A percentile compares a stretch with the other conserved stretches of the same genome.
phyloP scores from a whole-genome alignment of 2,888 invertebrate species.

The Druceiella hillmani region DNA sequence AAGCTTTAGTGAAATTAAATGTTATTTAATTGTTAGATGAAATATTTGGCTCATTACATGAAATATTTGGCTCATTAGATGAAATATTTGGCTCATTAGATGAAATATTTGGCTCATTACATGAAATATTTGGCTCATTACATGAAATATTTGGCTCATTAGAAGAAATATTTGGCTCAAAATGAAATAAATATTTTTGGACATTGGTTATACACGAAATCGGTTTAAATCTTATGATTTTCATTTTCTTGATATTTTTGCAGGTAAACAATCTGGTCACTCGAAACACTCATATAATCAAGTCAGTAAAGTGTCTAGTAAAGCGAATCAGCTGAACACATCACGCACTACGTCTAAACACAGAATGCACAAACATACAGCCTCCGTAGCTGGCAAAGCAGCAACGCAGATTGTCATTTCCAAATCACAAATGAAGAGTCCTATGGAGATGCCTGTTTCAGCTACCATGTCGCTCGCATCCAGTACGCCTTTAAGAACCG shows the following conservation, averaged over 20 bases:
- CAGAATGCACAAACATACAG: slow-evolving; percentile 17
- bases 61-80: too few relatives aligned
- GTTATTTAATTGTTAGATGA: too few relatives aligned
- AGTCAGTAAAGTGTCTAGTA: slow-evolving; percentile 51
- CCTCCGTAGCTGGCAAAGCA: slow-evolving; percentile 8
- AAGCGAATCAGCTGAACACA: slow-evolving; percentile 35
- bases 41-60: too few relatives aligned
- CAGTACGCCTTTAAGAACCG: slow-evolving; percentile 34
- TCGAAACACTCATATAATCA: slow-evolving; percentile 50
- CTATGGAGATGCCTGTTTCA: slow-evolving; percentile 31
- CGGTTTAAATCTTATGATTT: too few relatives aligned
- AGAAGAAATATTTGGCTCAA: too few relatives aligned
- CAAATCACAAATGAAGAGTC: slow-evolving; percentile 35
- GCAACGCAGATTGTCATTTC: slow-evolving; percentile 20
- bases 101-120: too few relatives aligned
- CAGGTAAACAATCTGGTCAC: slow-evolving; percentile 47
- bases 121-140: too few relatives aligned
- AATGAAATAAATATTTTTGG: too few relatives aligned
- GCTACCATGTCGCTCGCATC: slow-evolving; percentile 35
- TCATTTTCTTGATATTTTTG: slow-evolving; percentile 8
- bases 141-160: too few relatives aligned
- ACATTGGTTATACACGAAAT: too few relatives aligned
- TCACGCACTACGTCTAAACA: slow-evolving; percentile 18
- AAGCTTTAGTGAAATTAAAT: too few relatives aligned
- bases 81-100: too few relatives aligned